phyloP scores from a whole-genome alignment of 1,140 invertebrate genomes.

The Psix sp. region DNA sequence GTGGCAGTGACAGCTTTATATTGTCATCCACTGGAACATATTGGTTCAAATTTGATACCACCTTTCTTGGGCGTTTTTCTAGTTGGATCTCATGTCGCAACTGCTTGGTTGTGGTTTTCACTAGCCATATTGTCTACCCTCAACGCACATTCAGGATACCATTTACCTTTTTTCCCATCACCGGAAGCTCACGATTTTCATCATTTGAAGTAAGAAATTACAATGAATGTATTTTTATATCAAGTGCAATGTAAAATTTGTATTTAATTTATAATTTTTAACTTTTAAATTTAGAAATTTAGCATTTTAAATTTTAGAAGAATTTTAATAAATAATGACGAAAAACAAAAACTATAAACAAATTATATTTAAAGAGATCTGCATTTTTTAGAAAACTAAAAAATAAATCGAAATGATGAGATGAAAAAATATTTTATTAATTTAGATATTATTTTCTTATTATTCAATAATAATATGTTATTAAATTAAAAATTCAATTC shows the following conservation, averaged over 20 bases:
- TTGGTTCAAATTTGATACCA: conserved; percentile 89
- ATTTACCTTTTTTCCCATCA: conserved; percentile 91
- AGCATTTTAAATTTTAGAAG: too few species aligned
- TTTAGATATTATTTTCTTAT: too few species aligned
- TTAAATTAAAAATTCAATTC: too few species aligned
- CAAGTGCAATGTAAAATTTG: background rate
- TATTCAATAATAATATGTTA: too few species aligned
- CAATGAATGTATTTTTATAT: background rate
- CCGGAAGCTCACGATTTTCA: conserved; percentile 96
- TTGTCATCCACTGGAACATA: conserved; percentile 91
- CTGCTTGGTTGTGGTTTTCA: conserved; percentile 89
- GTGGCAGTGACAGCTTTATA: conserved; percentile 90
- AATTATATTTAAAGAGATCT: too few species aligned
- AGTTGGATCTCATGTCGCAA: conserved; percentile 88
- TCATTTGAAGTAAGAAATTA: conserved; percentile 87
- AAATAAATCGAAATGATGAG: too few species aligned
- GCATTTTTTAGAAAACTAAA: too few species aligned
- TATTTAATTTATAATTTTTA: too few species aligned
- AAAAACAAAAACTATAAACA: too few species aligned
- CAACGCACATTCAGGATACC: conserved; percentile 92
- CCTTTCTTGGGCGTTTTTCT: conserved; percentile 88
- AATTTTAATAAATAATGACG: too few species aligned
- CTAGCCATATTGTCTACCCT: conserved; percentile 88
- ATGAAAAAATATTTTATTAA: too few species aligned
- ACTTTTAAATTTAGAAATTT: too few species aligned